Percentiles rank a stretch among this genome's conserved stretches.
phyloP scores from a whole-genome alignment of 2,113 vertebrate genomes.

The Deroptyus accipitrinus region DNA sequence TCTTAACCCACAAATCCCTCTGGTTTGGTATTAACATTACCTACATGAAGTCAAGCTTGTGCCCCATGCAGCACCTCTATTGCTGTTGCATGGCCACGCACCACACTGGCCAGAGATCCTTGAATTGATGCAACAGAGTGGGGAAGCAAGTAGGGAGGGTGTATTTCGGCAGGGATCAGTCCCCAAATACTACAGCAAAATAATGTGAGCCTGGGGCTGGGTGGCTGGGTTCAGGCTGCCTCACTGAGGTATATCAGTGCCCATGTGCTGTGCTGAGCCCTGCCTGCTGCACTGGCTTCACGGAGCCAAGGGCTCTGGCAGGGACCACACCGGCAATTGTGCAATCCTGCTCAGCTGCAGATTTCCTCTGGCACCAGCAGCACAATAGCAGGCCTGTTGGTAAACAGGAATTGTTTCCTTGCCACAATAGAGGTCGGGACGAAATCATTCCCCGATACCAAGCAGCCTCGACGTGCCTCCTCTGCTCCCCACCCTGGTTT shows the following conservation, averaged over 20 bases:
- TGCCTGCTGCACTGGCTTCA: not conserved
- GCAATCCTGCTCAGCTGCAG: not conserved
- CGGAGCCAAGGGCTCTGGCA: not conserved
- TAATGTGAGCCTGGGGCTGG: not conserved
- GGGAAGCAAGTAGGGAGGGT: not conserved
- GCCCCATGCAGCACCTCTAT: accelerated
- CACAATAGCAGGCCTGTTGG: not conserved
- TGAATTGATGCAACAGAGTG: accelerated
- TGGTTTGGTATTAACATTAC: not conserved
- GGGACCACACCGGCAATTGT: not conserved
- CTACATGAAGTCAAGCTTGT: not conserved
- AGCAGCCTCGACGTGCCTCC: not conserved
- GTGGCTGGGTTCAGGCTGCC: not conserved
- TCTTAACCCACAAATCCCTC: not conserved
- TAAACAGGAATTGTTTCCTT: not conserved
- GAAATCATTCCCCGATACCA: not conserved
- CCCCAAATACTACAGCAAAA: not conserved
- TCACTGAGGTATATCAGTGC: accelerated
- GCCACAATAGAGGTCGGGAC: not conserved
- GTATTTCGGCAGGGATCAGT: not conserved
- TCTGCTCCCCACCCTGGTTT: not conserved
- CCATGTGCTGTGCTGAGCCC: accelerated
- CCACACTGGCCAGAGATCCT: not conserved
- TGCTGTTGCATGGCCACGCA: accelerated
- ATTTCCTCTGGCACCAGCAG: slow-evolving; percentile 32